Percentiles rank a stretch among this genome's conserved stretches.
These are phyloP conservation scores for Tetramorium alpestre DNA, from an alignment of 1,140 invertebrate genomes.

Conservation along the genomic window DNA sequence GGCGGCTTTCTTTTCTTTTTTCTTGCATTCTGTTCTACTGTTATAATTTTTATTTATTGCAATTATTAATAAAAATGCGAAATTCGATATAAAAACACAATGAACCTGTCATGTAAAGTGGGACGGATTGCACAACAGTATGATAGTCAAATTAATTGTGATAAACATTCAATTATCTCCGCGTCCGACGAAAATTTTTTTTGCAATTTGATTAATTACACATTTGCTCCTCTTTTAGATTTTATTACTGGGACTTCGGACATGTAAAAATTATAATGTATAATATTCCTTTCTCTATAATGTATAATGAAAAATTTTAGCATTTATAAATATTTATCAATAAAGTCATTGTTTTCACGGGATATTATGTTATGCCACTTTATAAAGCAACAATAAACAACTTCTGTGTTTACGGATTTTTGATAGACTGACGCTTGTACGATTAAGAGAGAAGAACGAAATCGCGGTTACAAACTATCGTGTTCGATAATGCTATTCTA, in stretches of 20 bases:
- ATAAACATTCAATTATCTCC: background rate
- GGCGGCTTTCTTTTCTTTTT: background rate
- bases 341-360: background rate
- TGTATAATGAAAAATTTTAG: background rate
- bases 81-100: background rate
- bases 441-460: conserved; percentile 8
- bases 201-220: background rate
- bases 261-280: background rate
- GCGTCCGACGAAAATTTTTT: background rate
- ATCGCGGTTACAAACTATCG: background rate
- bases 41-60: background rate
- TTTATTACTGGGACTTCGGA: background rate
- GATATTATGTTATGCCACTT: background rate
- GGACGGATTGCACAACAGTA: background rate
- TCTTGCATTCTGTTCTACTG: background rate
- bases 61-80: background rate
- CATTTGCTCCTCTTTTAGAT: background rate
- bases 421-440: background rate
- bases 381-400: background rate
- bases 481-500: conserved; percentile 28
- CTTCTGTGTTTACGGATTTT: background rate
- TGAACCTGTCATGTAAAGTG: background rate
- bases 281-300: background rate
- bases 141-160: background rate
- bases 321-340: background rate